Evolutionary conservation across 1,140 invertebrate genomes (phyloP).

Genomic region (Drosophila tsacasi): DNA sequence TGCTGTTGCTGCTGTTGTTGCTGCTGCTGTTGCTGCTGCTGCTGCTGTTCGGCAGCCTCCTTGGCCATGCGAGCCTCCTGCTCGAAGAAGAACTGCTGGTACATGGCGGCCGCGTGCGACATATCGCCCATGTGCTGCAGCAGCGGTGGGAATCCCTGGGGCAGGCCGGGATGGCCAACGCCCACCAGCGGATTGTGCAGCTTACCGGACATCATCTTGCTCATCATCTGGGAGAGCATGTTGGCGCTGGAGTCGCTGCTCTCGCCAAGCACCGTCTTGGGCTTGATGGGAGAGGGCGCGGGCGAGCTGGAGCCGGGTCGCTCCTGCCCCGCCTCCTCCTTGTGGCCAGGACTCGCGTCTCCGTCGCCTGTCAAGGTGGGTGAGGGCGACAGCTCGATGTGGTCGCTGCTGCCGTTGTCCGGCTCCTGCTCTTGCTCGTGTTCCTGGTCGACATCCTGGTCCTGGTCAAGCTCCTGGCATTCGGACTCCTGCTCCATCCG

Average conservation of each 20-base stretch:
- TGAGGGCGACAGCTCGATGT: constrained; percentile 85
- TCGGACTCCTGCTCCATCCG: constrained; percentile 93
- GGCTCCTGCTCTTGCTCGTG: constrained; percentile 90
- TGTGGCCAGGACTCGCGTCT: constrained; percentile 86
- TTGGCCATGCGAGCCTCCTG: constrained; percentile 90
- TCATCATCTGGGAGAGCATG: constrained; percentile 89
- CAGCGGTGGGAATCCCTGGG: constrained; percentile 87
- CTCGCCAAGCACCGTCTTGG: constrained; percentile 41
- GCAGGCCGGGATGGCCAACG: constrained; percentile 86
- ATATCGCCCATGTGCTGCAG: constrained; percentile 87
- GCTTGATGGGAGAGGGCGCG: constrained; percentile 64
- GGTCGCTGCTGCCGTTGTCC: constrained; percentile 85
- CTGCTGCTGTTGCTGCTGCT: constrained; percentile 86
- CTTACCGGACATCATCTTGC: constrained; percentile 89
- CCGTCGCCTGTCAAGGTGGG: constrained; percentile 71
- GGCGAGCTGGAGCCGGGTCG: constrained; percentile 87
- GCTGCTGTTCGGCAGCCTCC: constrained; percentile 87
- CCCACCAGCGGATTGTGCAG: constrained; percentile 86
- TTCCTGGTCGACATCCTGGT: constrained; percentile 86
- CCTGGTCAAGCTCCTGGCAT: constrained; percentile 89
- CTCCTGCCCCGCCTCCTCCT: constrained; percentile 85
- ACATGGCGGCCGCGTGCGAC: constrained; percentile 91
- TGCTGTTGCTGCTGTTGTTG: constrained; percentile 86
- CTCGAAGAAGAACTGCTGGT: constrained; percentile 91
- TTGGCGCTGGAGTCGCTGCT: constrained; percentile 85